A percentile compares a stretch with the other conserved stretches of the same genome.
These are phyloP conservation scores for Fistularia commersonii DNA, from an alignment of 2,797 vertebrate genomes.

Conservation along the genomic window DNA sequence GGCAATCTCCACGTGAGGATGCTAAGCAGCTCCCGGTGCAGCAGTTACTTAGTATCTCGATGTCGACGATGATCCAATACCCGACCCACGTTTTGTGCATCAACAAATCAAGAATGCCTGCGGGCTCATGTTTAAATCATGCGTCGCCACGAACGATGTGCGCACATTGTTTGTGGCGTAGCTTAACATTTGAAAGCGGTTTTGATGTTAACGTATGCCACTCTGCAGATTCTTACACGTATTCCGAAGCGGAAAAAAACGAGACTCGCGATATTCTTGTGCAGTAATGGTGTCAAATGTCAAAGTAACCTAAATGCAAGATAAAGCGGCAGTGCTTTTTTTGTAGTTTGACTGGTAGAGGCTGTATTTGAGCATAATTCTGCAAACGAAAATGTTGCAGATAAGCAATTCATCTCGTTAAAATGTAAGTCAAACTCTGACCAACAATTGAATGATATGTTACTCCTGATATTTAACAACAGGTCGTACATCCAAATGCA, in stretches of 20 bases:
- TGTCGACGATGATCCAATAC: slow-evolving; percentile 17
- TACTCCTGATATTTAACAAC: neutral
- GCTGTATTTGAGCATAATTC: too few species aligned
- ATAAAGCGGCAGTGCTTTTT: slow-evolving; percentile 6
- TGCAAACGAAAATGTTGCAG: slow-evolving; percentile 4
- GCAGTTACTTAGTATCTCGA: slow-evolving; percentile 13
- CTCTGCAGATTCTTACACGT: slow-evolving; percentile 4
- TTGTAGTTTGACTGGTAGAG: neutral
- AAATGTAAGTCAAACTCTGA: neutral
- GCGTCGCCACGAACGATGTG: slow-evolving; percentile 15
- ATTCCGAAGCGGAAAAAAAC: neutral
- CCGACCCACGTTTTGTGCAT: slow-evolving; percentile 5
- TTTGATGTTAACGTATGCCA: slow-evolving; percentile 16
- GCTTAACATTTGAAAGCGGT: slow-evolving; percentile 4
- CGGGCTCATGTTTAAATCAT: slow-evolving; percentile 26
- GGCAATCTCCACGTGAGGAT: slow-evolving; percentile 3
- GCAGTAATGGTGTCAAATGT: slow-evolving; percentile 1
- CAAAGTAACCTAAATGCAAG: slow-evolving; percentile 13
- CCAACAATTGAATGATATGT: neutral
- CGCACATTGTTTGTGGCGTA: slow-evolving; percentile 3
- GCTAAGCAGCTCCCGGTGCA: slow-evolving; percentile 6
- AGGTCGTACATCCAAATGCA: slow-evolving; percentile 82
- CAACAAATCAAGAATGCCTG: slow-evolving; percentile 11
- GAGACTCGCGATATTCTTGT: neutral
- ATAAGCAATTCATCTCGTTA: neutral